Evolutionary conservation across 2,113 vertebrate species (phyloP).

Genomic region (Hemiscyllium ocellatum): DNA sequence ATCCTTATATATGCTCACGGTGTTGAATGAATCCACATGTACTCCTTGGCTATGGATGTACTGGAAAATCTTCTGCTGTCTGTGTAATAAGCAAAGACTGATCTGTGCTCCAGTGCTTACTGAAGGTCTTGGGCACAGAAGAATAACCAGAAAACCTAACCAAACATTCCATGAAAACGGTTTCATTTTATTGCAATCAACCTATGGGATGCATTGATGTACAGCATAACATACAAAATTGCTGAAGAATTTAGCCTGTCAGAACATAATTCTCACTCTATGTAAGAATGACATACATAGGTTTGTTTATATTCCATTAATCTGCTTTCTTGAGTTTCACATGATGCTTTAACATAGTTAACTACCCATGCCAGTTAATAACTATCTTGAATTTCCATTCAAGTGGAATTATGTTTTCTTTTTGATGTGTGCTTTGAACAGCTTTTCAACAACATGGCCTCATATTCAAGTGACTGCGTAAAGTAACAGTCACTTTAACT

Average conservation of each 20-base stretch:
- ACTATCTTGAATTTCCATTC: constrained; percentile 13
- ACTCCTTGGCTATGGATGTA: not conserved
- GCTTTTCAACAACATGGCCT: not conserved
- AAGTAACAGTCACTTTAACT: not conserved
- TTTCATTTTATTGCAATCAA: constrained; percentile 23
- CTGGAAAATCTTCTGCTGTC: not conserved
- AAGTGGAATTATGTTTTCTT: constrained; percentile 10
- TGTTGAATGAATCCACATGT: not conserved
- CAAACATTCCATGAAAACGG: constrained; percentile 3
- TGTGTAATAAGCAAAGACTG: constrained; percentile 1
- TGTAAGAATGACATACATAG: too few species aligned
- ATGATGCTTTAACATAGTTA: not conserved
- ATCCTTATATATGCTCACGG: not conserved
- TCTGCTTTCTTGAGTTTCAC: constrained; percentile 7
- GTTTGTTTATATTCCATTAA: not conserved
- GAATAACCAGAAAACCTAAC: not conserved
- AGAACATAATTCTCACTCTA: not conserved
- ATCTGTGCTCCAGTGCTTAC: not conserved
- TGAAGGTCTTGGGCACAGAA: not conserved
- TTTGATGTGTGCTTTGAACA: constrained; percentile 11
- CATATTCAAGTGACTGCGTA: not conserved
- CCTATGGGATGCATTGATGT: not conserved
- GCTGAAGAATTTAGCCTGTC: constrained; percentile 6
- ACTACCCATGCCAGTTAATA: constrained; percentile 8
- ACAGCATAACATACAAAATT: not conserved